A percentile compares a stretch with the other conserved stretches of the same genome.
Evolutionary conservation across 2,888 invertebrate genomes (phyloP).

Genomic region (Drosophila aldrichi): DNA sequence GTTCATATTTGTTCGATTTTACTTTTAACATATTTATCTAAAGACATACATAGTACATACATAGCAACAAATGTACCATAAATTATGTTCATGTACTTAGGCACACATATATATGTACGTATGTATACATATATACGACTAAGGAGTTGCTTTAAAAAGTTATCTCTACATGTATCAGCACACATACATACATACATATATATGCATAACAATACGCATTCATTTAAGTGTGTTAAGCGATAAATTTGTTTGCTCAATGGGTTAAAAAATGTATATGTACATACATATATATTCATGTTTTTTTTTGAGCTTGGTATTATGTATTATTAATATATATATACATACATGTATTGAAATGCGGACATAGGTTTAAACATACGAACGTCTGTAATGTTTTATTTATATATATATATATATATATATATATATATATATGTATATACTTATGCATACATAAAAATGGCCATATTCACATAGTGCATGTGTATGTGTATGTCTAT

Average conservation of each 20-base stretch:
- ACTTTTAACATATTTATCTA: slow-evolving; percentile 8
- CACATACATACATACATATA: not conserved
- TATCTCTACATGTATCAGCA: slow-evolving; percentile 3
- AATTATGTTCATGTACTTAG: slow-evolving; percentile 9
- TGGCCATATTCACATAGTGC: slow-evolving; percentile 6
- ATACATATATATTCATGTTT: not conserved
- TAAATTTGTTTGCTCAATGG: slow-evolving; percentile 16
- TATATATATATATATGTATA: not conserved
- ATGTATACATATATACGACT: slow-evolving; percentile 5
- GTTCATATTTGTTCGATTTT: slow-evolving; percentile 5
- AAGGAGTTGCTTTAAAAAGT: slow-evolving; percentile 4
- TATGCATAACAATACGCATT: slow-evolving; percentile 8
- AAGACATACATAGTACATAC: not conserved
- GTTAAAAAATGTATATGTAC: not conserved
- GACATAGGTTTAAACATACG: not conserved
- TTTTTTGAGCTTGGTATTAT: slow-evolving; percentile 1
- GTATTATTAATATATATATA: slow-evolving; percentile 5
- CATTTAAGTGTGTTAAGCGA: slow-evolving; percentile 16
- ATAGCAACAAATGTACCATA: slow-evolving; percentile 4
- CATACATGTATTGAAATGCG: not conserved
- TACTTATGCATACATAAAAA: slow-evolving; percentile 3
- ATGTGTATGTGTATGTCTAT: not conserved
- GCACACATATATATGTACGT: not conserved
- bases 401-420: not conserved
- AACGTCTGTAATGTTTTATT: not conserved